Base-by-base conservation (phyloP, 2,888 invertebrate genomes). In the Bombylius major region DNA sequence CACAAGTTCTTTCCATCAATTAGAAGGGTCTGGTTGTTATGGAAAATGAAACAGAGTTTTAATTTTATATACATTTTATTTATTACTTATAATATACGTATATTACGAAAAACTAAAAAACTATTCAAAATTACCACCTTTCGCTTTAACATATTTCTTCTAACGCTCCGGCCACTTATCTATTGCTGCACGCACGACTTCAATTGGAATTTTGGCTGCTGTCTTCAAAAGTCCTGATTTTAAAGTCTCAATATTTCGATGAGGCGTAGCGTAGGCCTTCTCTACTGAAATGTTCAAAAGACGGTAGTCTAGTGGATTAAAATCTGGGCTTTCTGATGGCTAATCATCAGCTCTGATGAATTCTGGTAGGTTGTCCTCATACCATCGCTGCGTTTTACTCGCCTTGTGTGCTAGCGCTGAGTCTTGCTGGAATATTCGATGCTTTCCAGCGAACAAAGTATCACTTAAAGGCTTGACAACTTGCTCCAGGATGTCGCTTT, bases 261-360 rank as follows among this genome's bases (percentile, higher is more conserved):
- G 52, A 55, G 55, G 52, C 39, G 51, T 57, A 42, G 47, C 48
- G 39, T 46, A 50, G 55, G 47, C 52, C 53, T 53, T 59, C 11
- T 47, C 42, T 47, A 57, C 50, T 47, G 50, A 56, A 50, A 58
- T 56, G 33, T 42, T 47, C 32, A 47, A 58, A 47, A 56, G 39
- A 46, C 50, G 51, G 49, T 46, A 58, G 52, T 58, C 54, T 51
- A 51, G 42, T 49, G 56, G 54, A 52, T 58, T 56, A 49, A 52
- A 44, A 54, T 55, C 55, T 42, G 58, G 58, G 46, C 54, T 56
- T 48, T 53, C 54, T 31, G 51, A 48, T 11, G 47, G 54, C 53
- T 55, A 59, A 51, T 56, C 52, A 52, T 47, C 53, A 36, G 50
- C 31, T 39, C 45, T 48, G 49, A 58, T 55, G 50, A 58, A 58